Base-by-base conservation (phyloP, 1,140 invertebrate genomes). In the Ptiloglossa arizonensis region DNA sequence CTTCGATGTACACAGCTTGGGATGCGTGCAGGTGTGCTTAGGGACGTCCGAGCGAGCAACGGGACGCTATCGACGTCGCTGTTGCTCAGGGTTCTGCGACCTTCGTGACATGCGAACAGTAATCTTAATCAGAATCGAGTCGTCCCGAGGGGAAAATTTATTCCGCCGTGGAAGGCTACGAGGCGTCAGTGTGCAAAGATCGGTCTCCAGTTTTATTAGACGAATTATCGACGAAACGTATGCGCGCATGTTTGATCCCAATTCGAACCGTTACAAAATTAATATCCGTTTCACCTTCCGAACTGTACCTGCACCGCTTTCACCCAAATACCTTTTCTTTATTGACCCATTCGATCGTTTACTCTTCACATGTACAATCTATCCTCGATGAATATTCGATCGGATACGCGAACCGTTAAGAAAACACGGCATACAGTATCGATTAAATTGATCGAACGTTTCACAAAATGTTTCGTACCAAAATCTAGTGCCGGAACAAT, bases 21-120 rank as follows among this genome's bases (percentile, higher is more conserved):
- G 72, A 81, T 32, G 76, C 69, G 48, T 19, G 69, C 76, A 79
- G 76, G 76, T 73, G 76, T 59, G 35, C 29, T 46, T 77, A 52
- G 56, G 32, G 46, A 59, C 73, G 54, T 63, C 13, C 44, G 57
- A 62, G 35, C 24, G 13, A 19, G 72, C 72, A 57, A 67, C 63
- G 35, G 57, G 50, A 56, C 72, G 38, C 19, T 57, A 35, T 67
- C 63, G 38, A 5, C 15, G 50, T 35, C 27, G 29, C 57, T n/a
- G 62, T 35, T 27, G 17, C 35, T 46, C 50, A 32, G 29, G 38
- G 27, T 62, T 48, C n/a, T 15, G n/a, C 67, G 74, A 77, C 74
- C 74, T 77, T 77, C 74, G 57, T 24, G 66, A 62, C 67, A 69
- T 76, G 41, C 73, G 73, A 59, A 41, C 27, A 15, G 72, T 75